These are phyloP conservation scores for Streptopelia turtur DNA, from an alignment of 2,797 vertebrate species.

Conservation along the genomic window DNA sequence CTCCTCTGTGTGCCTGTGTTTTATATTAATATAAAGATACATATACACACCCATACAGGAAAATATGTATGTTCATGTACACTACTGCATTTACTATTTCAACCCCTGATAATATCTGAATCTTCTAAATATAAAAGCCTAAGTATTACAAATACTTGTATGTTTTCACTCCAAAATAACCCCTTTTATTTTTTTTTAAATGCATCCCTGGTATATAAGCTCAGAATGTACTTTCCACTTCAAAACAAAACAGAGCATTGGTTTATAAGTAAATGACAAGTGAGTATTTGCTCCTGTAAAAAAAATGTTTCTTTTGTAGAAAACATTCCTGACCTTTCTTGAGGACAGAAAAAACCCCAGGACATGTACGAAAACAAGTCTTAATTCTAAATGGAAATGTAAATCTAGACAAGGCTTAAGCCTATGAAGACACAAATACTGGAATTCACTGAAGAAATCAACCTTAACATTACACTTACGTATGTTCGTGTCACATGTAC, in stretches of 20 bases:
- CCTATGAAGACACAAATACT: neutral
- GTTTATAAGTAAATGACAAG: neutral
- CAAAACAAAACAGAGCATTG: neutral
- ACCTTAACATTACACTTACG: neutral
- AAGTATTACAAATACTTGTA: neutral
- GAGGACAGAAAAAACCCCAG: neutral
- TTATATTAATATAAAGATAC: neutral
- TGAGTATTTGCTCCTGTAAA: neutral
- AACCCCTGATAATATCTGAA: neutral
- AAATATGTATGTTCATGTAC: neutral
- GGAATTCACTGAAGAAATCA: neutral
- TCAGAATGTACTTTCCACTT: neutral
- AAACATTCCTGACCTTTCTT: neutral
- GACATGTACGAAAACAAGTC: neutral
- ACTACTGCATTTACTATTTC: neutral
- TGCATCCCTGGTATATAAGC: neutral
- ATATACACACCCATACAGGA: neutral
- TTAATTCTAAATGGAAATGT: neutral
- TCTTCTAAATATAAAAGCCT: neutral
- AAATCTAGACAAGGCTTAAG: neutral
- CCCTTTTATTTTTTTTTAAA: neutral
- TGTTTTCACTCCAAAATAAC: neutral
- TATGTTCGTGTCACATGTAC: fast-evolving
- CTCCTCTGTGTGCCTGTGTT: neutral
- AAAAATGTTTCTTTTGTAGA: neutral